Evolutionary conservation across 37 sponge, comb jelly and placozoan species (phyloP), one percentile per base, ranked within the genome.

Genomic region (Crambe crambe): DNA sequence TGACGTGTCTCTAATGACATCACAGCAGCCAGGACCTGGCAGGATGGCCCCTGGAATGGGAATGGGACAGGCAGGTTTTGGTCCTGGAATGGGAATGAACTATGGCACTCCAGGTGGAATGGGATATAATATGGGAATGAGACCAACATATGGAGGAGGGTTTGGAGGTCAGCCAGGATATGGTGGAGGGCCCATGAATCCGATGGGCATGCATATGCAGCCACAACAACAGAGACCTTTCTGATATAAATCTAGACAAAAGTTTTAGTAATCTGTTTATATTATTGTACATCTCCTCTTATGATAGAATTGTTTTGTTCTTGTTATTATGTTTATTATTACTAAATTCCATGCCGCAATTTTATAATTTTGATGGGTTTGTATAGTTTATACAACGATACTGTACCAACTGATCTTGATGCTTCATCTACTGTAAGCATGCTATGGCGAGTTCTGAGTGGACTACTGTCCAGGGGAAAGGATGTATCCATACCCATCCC

Each of bases 41-140:
- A 79, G 73, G 87, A 74, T 61, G 51, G 29, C 36, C 12, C 78
- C 56, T 65, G 77, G 81, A 70, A 76, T 79, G 81, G 81, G 80
- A 56, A 72, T 63, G 77, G 31, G 39, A 41, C 74, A 40, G 23
- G 61, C 39, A 65, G 70, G 76, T 69, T 70, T 61, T 0, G 40
- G 37, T 39, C 67, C 69, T 42, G 80, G 75, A 84, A 87, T 92
- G 93, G 85, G 75, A 80, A 83, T 83, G 67, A 65, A 74, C 66
- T 78, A 78, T 27, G 65, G 65, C 4, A 64, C 25, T 43, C 9
- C 66, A 44, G 47, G 78, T 42, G 78, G 76, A 41, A 76, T 54
- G 74, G 61, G 42, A 58, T 76, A 42, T 76, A 41, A 61, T 56
- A 36, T 56, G 31, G 76, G 76, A 39, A 26, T 70, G 71, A 29